Conservation (phyloP, 2,888 invertebrate species). For the Prenolepis imparis region DNA sequence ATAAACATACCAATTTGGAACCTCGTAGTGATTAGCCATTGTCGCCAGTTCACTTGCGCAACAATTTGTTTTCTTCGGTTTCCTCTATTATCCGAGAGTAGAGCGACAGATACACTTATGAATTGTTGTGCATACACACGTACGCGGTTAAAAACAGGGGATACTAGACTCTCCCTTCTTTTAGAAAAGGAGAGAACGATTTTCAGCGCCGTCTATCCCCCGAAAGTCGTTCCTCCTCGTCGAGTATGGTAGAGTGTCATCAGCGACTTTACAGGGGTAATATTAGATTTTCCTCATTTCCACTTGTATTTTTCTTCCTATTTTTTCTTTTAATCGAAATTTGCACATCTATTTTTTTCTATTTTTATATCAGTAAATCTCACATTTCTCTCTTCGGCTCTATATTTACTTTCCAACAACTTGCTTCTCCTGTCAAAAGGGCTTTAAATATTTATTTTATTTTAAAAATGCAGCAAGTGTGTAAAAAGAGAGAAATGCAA, state of each 20-base stretch:
- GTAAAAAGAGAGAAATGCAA: not conserved
- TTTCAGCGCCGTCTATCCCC: not conserved
- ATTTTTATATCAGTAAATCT: not conserved
- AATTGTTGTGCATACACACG: not conserved
- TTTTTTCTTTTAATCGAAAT: not conserved
- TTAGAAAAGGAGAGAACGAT: not conserved
- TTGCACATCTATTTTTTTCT: not conserved
- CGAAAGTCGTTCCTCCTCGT: not conserved
- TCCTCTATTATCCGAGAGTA: slow-evolving; percentile 22
- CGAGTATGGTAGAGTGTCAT: not conserved
- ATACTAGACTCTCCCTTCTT: not conserved
- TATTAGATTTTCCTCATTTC: not conserved
- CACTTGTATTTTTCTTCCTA: not conserved
- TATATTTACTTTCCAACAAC: not conserved
- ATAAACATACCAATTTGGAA: slow-evolving; percentile 93
- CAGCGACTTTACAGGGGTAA: not conserved
- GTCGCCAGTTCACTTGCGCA: slow-evolving; percentile 48
- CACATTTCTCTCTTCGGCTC: not conserved
- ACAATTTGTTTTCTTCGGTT: slow-evolving; percentile 51
- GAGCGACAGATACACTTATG: slow-evolving; percentile 4
- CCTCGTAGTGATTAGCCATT: slow-evolving; percentile 96
- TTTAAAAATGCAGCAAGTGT: not conserved
- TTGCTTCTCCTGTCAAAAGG: not conserved
- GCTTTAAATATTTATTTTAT: not conserved
- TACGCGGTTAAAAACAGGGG: slow-evolving; percentile 48